Conservation (phyloP, 2,888 invertebrate genomes). For the Altica lythri region DNA sequence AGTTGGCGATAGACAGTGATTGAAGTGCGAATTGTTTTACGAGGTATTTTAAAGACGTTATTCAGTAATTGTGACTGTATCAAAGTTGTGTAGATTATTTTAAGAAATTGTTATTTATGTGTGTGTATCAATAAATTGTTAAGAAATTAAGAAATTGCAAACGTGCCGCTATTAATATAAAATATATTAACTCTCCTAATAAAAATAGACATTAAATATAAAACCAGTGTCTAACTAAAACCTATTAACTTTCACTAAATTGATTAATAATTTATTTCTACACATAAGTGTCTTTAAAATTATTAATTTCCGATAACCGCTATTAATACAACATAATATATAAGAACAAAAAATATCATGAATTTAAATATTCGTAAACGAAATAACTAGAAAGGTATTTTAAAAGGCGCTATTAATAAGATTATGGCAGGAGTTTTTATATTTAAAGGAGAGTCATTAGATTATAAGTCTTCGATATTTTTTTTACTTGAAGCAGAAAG, state of each 20-base stretch:
- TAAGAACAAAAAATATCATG: background rate
- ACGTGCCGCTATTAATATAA: no score
- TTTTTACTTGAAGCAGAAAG: slow-evolving; percentile 27
- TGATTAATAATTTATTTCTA: slow-evolving; percentile 11
- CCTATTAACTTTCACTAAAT: slow-evolving; percentile 20
- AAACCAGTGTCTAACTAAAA: background rate
- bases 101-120: no score
- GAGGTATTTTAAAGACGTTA: no score
- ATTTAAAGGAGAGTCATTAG: slow-evolving; percentile 27
- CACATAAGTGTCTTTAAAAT: slow-evolving; percentile 12
- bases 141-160: no score
- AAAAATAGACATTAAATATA: slow-evolving; percentile 1
- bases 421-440: slow-evolving; percentile 34
- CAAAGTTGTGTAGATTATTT: no score
- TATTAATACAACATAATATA: slow-evolving; percentile 12
- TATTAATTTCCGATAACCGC: slow-evolving; percentile 18
- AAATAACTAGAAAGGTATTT: slow-evolving; percentile 24
- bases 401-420: slow-evolving; percentile 38
- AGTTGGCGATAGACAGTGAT: no score
- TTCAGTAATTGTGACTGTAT: no score
- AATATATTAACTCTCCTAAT: background rate
- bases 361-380: no score
- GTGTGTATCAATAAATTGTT: no score
- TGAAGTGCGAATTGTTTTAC: no score
- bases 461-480: slow-evolving; percentile 31